A percentile compares a stretch with the other conserved stretches of the same genome.
Evolutionary conservation across 2,113 vertebrate species (phyloP).

Genomic region (Charadrius vociferus): DNA sequence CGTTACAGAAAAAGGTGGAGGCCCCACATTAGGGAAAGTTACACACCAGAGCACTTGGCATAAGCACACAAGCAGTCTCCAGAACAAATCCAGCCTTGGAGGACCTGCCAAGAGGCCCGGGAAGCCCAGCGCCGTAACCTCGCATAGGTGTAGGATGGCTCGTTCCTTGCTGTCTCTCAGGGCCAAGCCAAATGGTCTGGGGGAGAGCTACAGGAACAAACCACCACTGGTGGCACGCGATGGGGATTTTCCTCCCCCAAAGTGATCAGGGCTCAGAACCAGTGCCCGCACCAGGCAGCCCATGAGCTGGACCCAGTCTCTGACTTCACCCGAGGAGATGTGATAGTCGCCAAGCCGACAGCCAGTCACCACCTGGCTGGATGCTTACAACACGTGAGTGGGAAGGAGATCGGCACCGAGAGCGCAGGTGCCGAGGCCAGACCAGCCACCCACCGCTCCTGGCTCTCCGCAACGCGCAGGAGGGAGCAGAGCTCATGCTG

Average conservation of each 20-base stretch:
- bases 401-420: background rate
- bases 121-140: background rate
- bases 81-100: no score
- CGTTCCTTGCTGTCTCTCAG: background rate
- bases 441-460: background rate
- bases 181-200: fast-evolving
- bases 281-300: background rate
- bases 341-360: background rate
- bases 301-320: background rate
- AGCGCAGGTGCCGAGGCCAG: background rate
- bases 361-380: background rate
- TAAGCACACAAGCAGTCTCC: fast-evolving
- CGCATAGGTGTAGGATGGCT: fast-evolving
- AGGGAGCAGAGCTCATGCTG: background rate
- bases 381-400: fast-evolving
- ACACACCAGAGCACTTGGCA: fast-evolving
- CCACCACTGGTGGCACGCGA: fast-evolving
- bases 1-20: fast-evolving
- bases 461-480: fast-evolving
- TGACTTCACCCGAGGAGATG: background rate
- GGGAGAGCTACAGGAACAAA: background rate
- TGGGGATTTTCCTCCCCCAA: background rate
- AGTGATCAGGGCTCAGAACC: background rate
- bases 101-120: background rate
- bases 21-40: fast-evolving